Percentiles rank a stretch among this genome's conserved stretches.
These are phyloP conservation scores for Panzeria rudis DNA, from an alignment of 2,888 invertebrate genomes.

Conservation along the genomic window DNA sequence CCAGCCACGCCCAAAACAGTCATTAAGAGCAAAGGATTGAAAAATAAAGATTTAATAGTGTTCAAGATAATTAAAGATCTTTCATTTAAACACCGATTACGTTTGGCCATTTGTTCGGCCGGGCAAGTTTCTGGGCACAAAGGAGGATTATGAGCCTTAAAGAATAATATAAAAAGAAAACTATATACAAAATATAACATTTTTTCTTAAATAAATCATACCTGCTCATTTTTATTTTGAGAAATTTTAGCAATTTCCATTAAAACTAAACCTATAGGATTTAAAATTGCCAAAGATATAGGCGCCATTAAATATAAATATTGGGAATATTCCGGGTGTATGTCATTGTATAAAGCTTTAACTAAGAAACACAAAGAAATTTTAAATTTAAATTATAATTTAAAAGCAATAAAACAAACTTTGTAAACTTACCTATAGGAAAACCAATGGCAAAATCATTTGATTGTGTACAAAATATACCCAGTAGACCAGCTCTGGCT, in stretches of 20 bases:
- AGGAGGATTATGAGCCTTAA: slow-evolving; percentile 76
- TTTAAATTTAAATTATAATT: not conserved
- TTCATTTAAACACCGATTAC: slow-evolving; percentile 78
- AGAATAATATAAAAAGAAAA: slow-evolving; percentile 13
- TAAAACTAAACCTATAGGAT: slow-evolving; percentile 95
- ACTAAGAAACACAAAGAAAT: slow-evolving; percentile 84
- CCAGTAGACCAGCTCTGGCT: slow-evolving; percentile 94
- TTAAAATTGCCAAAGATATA: slow-evolving; percentile 95
- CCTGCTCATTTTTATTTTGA: slow-evolving; percentile 79
- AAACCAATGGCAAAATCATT: slow-evolving; percentile 99
- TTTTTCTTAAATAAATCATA: slow-evolving; percentile 27
- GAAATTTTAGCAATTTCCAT: slow-evolving; percentile 90
- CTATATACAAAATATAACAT: not conserved
- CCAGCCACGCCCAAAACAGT: slow-evolving; percentile 95
- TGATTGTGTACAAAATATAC: slow-evolving; percentile 97
- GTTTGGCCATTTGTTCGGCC: slow-evolving; percentile 77
- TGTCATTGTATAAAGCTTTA: slow-evolving; percentile 91
- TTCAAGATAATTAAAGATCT: slow-evolving; percentile 81
- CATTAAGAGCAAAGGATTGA: slow-evolving; percentile 96
- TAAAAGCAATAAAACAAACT: not conserved
- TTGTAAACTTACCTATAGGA: slow-evolving; percentile 88
- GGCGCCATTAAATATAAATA: slow-evolving; percentile 97
- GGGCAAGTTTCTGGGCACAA: slow-evolving; percentile 80
- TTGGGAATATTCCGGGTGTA: slow-evolving; percentile 94
- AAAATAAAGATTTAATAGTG: slow-evolving; percentile 88